phyloP scores from a whole-genome alignment of 2,113 vertebrate species.

The Zosterops hypoxanthus region DNA sequence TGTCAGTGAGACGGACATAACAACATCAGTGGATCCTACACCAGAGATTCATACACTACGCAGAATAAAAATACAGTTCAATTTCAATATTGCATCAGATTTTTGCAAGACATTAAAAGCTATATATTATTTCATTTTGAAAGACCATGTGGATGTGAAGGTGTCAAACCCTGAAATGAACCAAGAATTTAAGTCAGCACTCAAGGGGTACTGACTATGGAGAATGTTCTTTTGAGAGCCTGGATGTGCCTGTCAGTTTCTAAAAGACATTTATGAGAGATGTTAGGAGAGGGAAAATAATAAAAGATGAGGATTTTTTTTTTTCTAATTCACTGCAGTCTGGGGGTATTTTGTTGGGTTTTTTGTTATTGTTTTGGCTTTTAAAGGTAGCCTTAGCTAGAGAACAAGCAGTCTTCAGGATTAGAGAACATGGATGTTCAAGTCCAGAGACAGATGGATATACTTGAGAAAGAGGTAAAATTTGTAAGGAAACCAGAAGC shows the following conservation, averaged over 20 bases:
- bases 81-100: not conserved
- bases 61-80: not conserved
- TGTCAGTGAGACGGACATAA: not conserved
- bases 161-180: not conserved
- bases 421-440: rapidly evolving
- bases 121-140: not conserved
- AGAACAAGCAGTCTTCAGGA: not conserved
- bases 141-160: not conserved
- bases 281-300: not conserved
- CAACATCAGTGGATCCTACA: not conserved
- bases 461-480: not conserved
- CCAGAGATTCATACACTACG: not conserved
- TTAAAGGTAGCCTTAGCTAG: not conserved
- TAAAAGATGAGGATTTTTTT: not conserved
- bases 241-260: not conserved
- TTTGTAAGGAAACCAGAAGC: not conserved
- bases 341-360: rapidly evolving
- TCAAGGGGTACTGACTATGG: not conserved
- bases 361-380: not conserved
- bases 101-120: not conserved
- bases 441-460: not conserved
- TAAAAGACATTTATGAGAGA: not conserved
- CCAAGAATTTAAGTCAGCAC: not conserved
- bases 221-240: not conserved
- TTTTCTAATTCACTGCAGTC: not conserved